Conservation (phyloP, 2,113 vertebrate genomes). For the Aegotheles bennettii region DNA sequence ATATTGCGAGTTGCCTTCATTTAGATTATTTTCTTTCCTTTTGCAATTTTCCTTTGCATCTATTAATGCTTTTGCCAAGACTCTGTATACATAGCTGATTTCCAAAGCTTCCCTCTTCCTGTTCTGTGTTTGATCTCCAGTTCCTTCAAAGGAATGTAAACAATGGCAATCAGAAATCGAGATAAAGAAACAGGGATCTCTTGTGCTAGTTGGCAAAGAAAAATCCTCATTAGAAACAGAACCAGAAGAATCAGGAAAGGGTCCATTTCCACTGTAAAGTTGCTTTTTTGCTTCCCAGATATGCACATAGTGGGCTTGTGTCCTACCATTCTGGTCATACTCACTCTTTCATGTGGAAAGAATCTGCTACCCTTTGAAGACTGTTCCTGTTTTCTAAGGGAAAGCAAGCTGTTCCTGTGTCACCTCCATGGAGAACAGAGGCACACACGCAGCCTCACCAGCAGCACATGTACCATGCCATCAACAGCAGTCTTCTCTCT, state of each 20-base stretch:
- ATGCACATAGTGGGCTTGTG: not conserved
- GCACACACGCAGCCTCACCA: not conserved
- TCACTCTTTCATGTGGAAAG: not conserved
- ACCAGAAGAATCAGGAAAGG: not conserved
- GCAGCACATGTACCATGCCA: not conserved
- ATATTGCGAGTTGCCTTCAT: constrained; percentile 6
- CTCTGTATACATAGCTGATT: constrained; percentile 28
- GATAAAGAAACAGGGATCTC: not conserved
- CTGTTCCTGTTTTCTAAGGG: not conserved
- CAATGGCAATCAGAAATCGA: not conserved
- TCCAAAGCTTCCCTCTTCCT: not conserved
- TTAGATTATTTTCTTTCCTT: not conserved
- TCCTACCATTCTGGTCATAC: not conserved
- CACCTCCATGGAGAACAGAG: not conserved
- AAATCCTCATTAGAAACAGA: not conserved
- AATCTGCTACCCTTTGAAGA: not conserved
- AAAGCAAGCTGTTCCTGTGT: not conserved
- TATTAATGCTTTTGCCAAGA: constrained; percentile 12
- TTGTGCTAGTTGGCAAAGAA: not conserved
- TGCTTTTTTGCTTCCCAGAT: not conserved
- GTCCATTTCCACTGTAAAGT: not conserved
- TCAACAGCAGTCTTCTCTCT: not conserved
- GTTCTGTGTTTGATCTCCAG: not conserved
- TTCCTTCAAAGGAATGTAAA: constrained; percentile 28
- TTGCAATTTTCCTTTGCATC: not conserved